Base-by-base conservation (phyloP, 2,888 invertebrate species). In the Lissocephala sabroskyi region DNA sequence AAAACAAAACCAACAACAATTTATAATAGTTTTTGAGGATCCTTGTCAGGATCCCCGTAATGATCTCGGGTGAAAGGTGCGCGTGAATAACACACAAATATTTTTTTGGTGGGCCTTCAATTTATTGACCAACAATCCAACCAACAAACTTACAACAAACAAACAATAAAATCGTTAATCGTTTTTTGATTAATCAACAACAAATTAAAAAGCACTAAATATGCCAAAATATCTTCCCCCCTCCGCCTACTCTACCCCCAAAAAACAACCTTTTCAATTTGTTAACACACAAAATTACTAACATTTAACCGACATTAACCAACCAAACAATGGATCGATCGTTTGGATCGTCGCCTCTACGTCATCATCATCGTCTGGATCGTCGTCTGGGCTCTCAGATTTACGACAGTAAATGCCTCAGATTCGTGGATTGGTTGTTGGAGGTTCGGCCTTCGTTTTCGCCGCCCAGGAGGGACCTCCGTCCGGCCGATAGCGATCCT, bases 361-460 rank as follows among this genome's bases (percentile, higher is more conserved):
- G 16, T 16, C 23, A 3, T 42, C 16, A 13, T 11, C 17, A n/a
- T 41, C 14, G 13, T 6, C 23, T 6, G 17, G 3, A 10, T 6
- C 36, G 16, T 42, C 29, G 19, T 14, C 29, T 18, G 1, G 7
- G 30, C 14, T 17, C 16, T 49, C 19, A 85, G 85, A 85, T 85
- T 74, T 85, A 84, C 77, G 85, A 85, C 61, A 82, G 84, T 63
- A 85, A 85, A 80, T 85, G 85, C 62, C 65, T 84, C 54, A 84
- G 84, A 58, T 85, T 84, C 54, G 79, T 84, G 59, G 85, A 85
- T 62, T 85, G 85, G 85, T 60, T 85, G 48, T 70, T 83, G 29
- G 85, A 85, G 62, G 82, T 79, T 49, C 80, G 85, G 46, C 85
- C 85, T 44, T 85, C 85, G 55, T 85, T 85, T 65, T 84, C 85